phyloP scores from a whole-genome alignment of 2,113 vertebrate species.

The Daubentonia madagascariensis region DNA sequence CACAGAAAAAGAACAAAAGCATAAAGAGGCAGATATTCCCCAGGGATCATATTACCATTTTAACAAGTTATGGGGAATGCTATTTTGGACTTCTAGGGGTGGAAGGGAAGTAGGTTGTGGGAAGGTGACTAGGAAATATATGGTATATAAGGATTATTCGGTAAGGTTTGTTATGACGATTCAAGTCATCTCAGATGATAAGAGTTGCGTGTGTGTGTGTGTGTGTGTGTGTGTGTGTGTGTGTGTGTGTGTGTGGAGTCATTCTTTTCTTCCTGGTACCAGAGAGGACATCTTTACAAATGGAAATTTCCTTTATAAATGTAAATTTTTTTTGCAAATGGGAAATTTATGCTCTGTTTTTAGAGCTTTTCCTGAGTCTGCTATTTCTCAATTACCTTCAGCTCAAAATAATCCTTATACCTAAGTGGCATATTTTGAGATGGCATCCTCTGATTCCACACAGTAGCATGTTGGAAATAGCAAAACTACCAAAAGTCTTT shows the following conservation, averaged over 20 bases:
- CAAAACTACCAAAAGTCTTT: neutral
- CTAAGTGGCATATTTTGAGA: neutral
- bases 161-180: neutral
- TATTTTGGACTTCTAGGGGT: neutral
- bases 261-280: neutral
- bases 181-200: neutral
- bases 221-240: neutral
- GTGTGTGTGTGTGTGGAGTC: neutral
- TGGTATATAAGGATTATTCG: neutral
- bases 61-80: neutral
- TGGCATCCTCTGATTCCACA: neutral
- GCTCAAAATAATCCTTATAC: neutral
- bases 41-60: neutral
- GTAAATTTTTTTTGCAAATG: neutral
- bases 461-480: neutral
- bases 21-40: too few relatives aligned
- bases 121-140: neutral
- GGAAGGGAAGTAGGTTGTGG: neutral
- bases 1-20: neutral
- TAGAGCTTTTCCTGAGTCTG: neutral
- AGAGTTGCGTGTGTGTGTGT: neutral
- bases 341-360: neutral
- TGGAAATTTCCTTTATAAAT: neutral
- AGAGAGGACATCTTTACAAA: neutral
- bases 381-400: neutral